phyloP scores from a whole-genome alignment of 2,888 invertebrate genomes.

The Drosophila rellima region DNA sequence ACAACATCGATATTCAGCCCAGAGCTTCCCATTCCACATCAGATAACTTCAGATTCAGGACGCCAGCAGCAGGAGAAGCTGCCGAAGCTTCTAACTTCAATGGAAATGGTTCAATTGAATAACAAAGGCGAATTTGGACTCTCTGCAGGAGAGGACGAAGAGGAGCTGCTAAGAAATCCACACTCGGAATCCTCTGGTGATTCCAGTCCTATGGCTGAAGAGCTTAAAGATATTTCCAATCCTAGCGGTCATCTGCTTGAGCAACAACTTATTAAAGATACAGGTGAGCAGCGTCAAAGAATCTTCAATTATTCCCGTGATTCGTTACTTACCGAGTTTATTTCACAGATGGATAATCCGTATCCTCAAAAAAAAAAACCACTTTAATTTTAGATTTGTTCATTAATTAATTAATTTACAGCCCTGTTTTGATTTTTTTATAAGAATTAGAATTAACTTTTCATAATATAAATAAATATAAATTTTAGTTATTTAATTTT shows the following conservation, averaged over 20 bases:
- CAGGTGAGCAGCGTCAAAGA: not conserved
- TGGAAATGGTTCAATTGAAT: slow-evolving; percentile 25
- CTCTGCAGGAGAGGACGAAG: slow-evolving; percentile 6
- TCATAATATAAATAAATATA: too few relatives aligned
- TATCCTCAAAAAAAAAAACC: not conserved
- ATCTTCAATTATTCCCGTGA: not conserved
- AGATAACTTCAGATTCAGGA: not conserved
- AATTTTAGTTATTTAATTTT: too few relatives aligned
- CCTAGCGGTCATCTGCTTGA: not conserved
- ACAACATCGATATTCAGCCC: slow-evolving; percentile 80
- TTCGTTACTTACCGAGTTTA: not conserved
- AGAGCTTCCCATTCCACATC: not conserved
- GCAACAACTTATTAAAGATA: slow-evolving; percentile 3
- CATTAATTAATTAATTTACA: too few relatives aligned
- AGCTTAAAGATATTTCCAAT: too few relatives aligned
- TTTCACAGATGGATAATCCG: not conserved
- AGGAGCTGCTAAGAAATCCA: not conserved
- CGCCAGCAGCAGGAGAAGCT: not conserved
- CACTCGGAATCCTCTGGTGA: too few relatives aligned
- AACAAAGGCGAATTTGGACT: slow-evolving; percentile 50
- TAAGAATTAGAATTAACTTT: too few relatives aligned
- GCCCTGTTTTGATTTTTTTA: too few relatives aligned
- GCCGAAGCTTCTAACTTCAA: not conserved
- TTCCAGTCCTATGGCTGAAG: not conserved
- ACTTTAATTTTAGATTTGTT: not conserved